Conservation (phyloP, 2,113 vertebrate genomes). For the Phaethornis superciliosus region DNA sequence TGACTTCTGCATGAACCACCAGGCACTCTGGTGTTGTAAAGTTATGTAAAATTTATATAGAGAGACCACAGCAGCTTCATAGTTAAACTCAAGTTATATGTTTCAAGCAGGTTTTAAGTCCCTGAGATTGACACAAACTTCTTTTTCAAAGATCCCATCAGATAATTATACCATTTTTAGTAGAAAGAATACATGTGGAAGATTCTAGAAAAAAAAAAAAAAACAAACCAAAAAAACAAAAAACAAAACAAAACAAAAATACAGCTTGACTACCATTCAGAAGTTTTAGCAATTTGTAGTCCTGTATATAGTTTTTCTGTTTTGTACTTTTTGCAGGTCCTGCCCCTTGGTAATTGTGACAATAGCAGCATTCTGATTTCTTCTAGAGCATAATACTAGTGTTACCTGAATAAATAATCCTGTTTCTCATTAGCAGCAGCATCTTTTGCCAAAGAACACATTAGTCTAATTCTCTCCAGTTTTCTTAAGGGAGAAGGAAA, state of each 20-base stretch:
- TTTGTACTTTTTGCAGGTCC: not conserved
- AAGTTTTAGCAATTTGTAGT: not conserved
- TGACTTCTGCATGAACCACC: slow-evolving; percentile 16
- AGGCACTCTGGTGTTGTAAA: not conserved
- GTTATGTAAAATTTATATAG: slow-evolving; percentile 33
- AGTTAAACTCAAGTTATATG: not conserved
- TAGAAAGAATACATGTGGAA: not conserved
- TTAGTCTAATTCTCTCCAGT: not conserved
- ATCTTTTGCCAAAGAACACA: not conserved
- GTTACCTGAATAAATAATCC: not conserved
- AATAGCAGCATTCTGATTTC: not conserved
- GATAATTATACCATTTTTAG: not conserved
- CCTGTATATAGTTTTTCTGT: not conserved
- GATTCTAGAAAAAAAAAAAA: not conserved
- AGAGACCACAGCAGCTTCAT: not conserved
- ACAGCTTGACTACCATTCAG: not conserved
- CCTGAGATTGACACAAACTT: slow-evolving; percentile 18
- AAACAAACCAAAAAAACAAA: not conserved
- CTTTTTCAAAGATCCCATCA: not conserved
- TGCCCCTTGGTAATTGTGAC: not conserved
- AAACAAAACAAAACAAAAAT: not conserved
- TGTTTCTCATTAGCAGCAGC: not conserved
- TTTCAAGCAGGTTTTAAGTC: slow-evolving; percentile 28
- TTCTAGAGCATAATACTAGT: not conserved
- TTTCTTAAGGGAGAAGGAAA: not conserved